phyloP scores from a whole-genome alignment of 2,888 invertebrate species.

The Himalopsyche kuldschensis region DNA sequence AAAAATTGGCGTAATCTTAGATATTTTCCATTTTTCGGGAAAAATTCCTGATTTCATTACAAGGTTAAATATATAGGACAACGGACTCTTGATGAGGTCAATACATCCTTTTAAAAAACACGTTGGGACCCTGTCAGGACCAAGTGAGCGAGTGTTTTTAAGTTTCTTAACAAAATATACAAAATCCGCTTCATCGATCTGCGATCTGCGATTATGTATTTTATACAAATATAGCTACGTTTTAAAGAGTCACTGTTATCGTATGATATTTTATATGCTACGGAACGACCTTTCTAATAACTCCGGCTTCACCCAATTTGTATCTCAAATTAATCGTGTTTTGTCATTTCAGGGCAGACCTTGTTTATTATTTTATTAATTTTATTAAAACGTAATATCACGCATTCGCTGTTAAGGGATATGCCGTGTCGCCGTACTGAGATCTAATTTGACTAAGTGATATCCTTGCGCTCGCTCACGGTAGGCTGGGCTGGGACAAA shows the following conservation, averaged over 20 bases:
- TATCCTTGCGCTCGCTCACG: constrained; percentile 23
- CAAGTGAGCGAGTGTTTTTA: too few species aligned
- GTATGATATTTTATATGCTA: not conserved
- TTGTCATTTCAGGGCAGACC: not conserved
- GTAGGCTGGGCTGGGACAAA: constrained; percentile 28
- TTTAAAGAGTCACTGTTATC: not conserved
- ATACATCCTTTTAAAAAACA: too few species aligned
- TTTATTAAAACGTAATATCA: constrained; percentile 19
- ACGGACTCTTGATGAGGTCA: too few species aligned
- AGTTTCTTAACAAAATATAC: too few species aligned
- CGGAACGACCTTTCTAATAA: not conserved
- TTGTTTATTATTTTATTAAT: constrained; percentile 19
- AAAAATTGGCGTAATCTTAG: too few species aligned
- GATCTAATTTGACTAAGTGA: constrained; percentile 39
- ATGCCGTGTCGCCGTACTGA: constrained; percentile 14
- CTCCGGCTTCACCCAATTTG: not conserved
- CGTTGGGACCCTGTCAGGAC: too few species aligned
- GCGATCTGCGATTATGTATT: too few species aligned
- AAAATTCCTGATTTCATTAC: too few species aligned
- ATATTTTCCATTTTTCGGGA: too few species aligned
- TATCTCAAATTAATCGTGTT: not conserved
- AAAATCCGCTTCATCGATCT: too few species aligned
- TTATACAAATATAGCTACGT: not conserved
- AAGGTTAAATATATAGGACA: too few species aligned
- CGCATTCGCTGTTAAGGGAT: constrained; percentile 18